Evolutionary conservation across 2,113 vertebrate genomes (phyloP).

Genomic region (Canis aureus): DNA sequence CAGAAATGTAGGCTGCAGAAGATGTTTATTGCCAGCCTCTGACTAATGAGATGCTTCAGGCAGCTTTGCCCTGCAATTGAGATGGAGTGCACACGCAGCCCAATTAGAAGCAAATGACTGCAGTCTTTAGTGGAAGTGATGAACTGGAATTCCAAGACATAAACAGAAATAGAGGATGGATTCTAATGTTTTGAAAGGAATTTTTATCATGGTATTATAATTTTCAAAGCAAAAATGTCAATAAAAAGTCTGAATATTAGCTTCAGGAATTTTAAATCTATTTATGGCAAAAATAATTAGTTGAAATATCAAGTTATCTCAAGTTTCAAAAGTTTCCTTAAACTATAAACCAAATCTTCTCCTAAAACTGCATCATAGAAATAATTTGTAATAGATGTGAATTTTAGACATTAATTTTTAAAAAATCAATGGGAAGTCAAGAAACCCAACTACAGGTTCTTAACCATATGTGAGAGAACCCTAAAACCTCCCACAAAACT

Average conservation of each 20-base stretch:
- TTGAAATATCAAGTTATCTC: background rate
- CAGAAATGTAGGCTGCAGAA: constrained; percentile 3
- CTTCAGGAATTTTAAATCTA: constrained; percentile 11
- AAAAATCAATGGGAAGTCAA: background rate
- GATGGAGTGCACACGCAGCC: background rate
- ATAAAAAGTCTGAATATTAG: background rate
- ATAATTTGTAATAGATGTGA: background rate
- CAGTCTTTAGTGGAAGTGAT: constrained; percentile 4
- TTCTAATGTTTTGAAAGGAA: constrained; percentile 19
- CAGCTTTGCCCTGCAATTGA: constrained; percentile 37
- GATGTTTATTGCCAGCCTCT: constrained; percentile 42
- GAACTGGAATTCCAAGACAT: constrained; percentile 49
- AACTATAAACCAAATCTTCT: background rate
- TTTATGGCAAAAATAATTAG: background rate
- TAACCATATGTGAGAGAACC: background rate
- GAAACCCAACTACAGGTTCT: background rate
- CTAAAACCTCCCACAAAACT: background rate
- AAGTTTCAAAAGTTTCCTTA: background rate
- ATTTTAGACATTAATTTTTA: background rate
- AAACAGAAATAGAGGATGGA: constrained; percentile 48
- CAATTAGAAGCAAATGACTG: constrained; percentile 44
- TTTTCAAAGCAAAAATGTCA: constrained; percentile 57
- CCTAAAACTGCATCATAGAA: background rate
- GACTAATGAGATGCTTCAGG: constrained; percentile 53
- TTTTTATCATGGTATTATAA: background rate